Percentiles rank a stretch among this genome's conserved stretches.
These are phyloP conservation scores for Ryuthela nishihirai DNA, from an alignment of 2,888 invertebrate genomes.

Conservation along the genomic window DNA sequence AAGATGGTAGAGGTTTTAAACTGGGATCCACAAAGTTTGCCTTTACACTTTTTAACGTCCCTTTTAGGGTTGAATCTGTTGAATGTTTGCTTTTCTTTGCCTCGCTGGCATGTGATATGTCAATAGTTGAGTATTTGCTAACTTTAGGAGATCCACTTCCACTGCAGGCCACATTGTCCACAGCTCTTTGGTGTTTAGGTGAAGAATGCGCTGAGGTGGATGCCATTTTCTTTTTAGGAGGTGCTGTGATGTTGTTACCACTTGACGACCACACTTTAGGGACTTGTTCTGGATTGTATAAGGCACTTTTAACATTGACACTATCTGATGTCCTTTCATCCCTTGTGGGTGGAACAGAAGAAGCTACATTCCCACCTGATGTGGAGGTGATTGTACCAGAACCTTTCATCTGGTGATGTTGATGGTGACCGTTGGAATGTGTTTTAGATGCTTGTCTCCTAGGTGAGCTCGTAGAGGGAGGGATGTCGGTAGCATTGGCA, in stretches of 20 bases:
- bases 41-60: conserved; percentile 13
- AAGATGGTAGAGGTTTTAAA: conserved; percentile 4
- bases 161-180: conserved; percentile 2
- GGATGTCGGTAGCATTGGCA: neutral
- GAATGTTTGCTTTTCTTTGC: conserved; percentile 8
- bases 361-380: too few relatives aligned
- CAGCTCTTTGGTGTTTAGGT: conserved; percentile 24
- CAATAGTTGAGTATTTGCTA: conserved; percentile 27
- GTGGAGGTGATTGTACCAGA: too few relatives aligned
- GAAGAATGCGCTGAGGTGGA: conserved; percentile 22
- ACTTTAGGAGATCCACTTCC: conserved; percentile 11
- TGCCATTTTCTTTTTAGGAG: conserved; percentile 28
- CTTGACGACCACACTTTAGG: too few relatives aligned
- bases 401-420: too few relatives aligned
- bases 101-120: conserved; percentile 15
- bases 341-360: too few relatives aligned
- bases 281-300: too few relatives aligned
- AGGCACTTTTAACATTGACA: too few relatives aligned
- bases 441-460: conserved; percentile 14
- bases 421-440: too few relatives aligned
- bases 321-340: too few relatives aligned
- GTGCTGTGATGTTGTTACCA: too few relatives aligned
- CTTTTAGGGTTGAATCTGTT: conserved; percentile 8
- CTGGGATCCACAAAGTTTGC: conserved; percentile 4
- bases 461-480: conserved; percentile 2